Evolutionary conservation across 2,888 invertebrate species (phyloP).

Genomic region (Idaea straminata): DNA sequence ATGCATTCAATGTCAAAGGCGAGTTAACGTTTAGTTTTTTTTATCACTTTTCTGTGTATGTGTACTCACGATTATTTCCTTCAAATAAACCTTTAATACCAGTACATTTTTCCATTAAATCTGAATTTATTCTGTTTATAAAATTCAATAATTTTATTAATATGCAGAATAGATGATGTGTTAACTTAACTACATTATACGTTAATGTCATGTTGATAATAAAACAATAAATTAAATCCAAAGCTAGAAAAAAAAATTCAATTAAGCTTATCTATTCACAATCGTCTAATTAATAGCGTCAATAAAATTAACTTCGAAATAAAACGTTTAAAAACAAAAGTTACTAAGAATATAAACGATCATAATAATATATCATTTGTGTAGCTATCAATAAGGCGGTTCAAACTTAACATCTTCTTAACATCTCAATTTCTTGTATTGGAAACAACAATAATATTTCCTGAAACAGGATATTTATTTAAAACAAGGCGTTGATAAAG

Average conservation of each 20-base stretch:
- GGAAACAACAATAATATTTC: slow-evolving; percentile 79
- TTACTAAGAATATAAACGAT: slow-evolving; percentile 59
- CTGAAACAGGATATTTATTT: slow-evolving; percentile 81
- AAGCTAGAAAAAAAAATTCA: slow-evolving; percentile 34
- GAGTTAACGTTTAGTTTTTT: slow-evolving; percentile 60
- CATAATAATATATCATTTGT: slow-evolving; percentile 71
- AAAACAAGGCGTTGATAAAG: slow-evolving; percentile 81
- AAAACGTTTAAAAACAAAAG: slow-evolving; percentile 46
- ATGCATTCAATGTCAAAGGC: slow-evolving; percentile 71
- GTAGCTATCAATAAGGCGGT: slow-evolving; percentile 76
- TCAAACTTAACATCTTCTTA: slow-evolving; percentile 69
- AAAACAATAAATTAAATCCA: slow-evolving; percentile 12
- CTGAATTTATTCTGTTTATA: slow-evolving; percentile 25
- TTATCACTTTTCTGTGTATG: slow-evolving; percentile 38
- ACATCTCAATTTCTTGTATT: slow-evolving; percentile 79
- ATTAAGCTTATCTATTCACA: slow-evolving; percentile 45
- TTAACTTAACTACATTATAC: slow-evolving; percentile 2
- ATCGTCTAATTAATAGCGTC: slow-evolving; percentile 47
- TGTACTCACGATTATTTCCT: neutral
- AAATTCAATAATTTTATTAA: neutral
- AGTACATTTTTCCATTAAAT: slow-evolving; percentile 8
- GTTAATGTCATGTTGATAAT: neutral
- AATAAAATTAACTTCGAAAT: slow-evolving; percentile 51
- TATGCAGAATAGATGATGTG: neutral
- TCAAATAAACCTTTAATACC: neutral